phyloP scores from a whole-genome alignment of 2,113 vertebrate genomes.

The Corythoichthys intestinalis region DNA sequence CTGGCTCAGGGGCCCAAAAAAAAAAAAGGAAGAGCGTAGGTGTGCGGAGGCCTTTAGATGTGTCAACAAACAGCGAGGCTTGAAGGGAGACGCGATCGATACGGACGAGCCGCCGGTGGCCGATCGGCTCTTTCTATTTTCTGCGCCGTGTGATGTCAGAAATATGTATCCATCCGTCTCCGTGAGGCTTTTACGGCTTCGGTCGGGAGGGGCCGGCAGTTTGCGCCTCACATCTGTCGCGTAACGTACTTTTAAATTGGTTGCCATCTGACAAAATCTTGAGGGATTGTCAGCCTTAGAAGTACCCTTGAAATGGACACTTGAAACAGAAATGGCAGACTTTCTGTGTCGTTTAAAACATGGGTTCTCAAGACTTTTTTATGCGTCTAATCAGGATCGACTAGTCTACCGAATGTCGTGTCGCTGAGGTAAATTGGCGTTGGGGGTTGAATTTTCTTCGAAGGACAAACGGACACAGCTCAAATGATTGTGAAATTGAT shows the following conservation, averaged over 20 bases:
- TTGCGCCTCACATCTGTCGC: background rate
- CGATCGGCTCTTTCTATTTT: constrained; percentile 48
- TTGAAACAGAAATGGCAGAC: too few species aligned
- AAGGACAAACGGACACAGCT: too few species aligned
- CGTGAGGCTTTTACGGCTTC: background rate
- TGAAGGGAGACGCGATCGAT: constrained; percentile 59
- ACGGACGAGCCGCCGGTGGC: constrained; percentile 45
- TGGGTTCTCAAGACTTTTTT: too few species aligned
- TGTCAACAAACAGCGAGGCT: constrained; percentile 61
- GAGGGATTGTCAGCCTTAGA: too few species aligned
- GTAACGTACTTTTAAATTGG: background rate
- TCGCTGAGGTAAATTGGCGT: too few species aligned
- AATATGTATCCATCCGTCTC: constrained; percentile 33
- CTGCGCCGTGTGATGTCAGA: constrained; percentile 32
- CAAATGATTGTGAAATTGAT: too few species aligned
- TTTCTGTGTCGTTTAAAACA: too few species aligned
- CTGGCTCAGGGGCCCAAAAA: constrained; percentile 53
- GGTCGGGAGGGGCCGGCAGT: background rate
- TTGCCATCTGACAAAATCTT: background rate
- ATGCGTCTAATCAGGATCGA: too few species aligned
- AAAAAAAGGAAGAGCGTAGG: constrained; percentile 46
- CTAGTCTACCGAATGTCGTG: too few species aligned
- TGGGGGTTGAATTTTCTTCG: too few species aligned
- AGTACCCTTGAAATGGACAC: too few species aligned
- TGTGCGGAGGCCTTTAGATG: constrained; percentile 64